Evolutionary conservation across 2,888 invertebrate species (phyloP).

Genomic region (Amphimallon solstitiale): DNA sequence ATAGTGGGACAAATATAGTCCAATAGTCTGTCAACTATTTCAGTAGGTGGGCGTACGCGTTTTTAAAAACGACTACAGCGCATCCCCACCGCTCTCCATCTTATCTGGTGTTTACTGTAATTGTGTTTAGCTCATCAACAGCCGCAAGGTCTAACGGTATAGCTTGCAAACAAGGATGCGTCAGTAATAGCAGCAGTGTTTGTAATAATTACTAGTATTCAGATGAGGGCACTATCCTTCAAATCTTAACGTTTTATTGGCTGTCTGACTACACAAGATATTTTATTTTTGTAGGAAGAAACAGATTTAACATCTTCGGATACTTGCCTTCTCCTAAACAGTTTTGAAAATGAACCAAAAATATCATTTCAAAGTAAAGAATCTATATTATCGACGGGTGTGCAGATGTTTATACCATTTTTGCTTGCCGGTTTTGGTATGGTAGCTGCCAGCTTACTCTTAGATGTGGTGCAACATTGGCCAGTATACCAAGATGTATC

Average conservation of each 20-base stretch:
- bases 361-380: constrained; percentile 49
- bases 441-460: constrained; percentile 88
- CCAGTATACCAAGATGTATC: constrained; percentile 82
- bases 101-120: too few species aligned
- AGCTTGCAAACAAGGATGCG: too few species aligned
- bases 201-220: too few species aligned
- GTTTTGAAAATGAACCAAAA: constrained; percentile 37
- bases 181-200: too few species aligned
- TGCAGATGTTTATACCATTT: constrained; percentile 87
- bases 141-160: too few species aligned
- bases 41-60: too few species aligned
- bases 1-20: too few species aligned
- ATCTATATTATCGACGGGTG: constrained; percentile 71
- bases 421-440: constrained; percentile 89
- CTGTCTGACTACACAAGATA: background rate
- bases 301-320: constrained; percentile 8
- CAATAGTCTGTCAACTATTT: too few species aligned
- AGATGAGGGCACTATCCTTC: too few species aligned
- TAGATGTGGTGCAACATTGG: constrained; percentile 91
- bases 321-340: background rate
- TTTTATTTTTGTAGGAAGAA: constrained; percentile 12
- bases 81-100: too few species aligned
- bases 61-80: too few species aligned
- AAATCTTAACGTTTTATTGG: background rate
- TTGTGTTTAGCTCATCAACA: too few species aligned